Percentiles rank a stretch among this genome's conserved stretches.
Evolutionary conservation across 2,888 invertebrate species (phyloP).

Genomic region (Hirudinaria manillensis): DNA sequence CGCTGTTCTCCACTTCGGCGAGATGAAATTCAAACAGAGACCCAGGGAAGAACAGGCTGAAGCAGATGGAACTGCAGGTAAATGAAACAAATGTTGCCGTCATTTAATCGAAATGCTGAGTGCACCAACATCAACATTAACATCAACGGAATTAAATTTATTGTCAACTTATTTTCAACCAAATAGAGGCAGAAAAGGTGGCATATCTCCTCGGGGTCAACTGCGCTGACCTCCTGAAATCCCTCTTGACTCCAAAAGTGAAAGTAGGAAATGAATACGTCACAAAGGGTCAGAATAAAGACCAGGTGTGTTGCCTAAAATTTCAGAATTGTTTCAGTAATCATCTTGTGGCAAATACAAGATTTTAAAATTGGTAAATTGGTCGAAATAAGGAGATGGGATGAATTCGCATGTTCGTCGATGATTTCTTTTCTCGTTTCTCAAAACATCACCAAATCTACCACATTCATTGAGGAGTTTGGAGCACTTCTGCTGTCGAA

Average conservation of each 20-base stretch:
- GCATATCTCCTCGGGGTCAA: constrained; percentile 86
- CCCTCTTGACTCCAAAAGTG: constrained; percentile 83
- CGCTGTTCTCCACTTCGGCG: constrained; percentile 98
- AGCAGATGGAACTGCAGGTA: constrained; percentile 52
- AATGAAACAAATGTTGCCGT: constrained; percentile 12
- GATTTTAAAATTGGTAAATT: constrained; percentile 17
- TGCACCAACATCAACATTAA: background rate
- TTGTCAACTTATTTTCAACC: background rate
- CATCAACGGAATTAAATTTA: background rate
- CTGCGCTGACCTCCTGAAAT: constrained; percentile 72
- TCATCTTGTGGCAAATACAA: too few relatives aligned
- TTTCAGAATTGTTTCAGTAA: background rate
- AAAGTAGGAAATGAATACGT: constrained; percentile 95
- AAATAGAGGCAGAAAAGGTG: constrained; percentile 76
- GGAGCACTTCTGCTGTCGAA: too few relatives aligned
- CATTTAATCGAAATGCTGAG: too few relatives aligned
- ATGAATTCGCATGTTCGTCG: background rate
- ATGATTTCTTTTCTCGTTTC: too few relatives aligned
- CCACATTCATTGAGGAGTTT: too few relatives aligned
- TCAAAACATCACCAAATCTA: too few relatives aligned
- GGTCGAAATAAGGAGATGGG: background rate
- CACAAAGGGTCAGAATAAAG: constrained; percentile 95
- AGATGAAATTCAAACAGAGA: constrained; percentile 99
- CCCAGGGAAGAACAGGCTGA: constrained; percentile 91
- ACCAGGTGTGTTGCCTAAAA: constrained; percentile 56